phyloP scores from a whole-genome alignment of 2,888 invertebrate species.

The Pasiphila rectangulata region DNA sequence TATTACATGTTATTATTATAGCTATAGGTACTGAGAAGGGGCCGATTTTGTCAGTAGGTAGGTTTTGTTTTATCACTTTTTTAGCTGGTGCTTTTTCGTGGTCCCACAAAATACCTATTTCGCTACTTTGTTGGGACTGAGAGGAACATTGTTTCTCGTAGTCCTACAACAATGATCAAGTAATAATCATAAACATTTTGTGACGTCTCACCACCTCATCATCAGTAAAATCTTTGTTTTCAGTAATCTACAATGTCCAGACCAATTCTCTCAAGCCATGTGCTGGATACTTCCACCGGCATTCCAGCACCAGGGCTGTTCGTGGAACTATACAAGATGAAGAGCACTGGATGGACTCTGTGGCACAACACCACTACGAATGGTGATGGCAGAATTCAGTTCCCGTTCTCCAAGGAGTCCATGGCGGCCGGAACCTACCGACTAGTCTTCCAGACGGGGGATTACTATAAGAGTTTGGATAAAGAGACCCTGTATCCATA shows the following conservation, averaged over 20 bases:
- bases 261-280: conserved; percentile 86
- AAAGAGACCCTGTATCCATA: conserved; percentile 87
- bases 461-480: conserved; percentile 83
- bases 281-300: conserved; percentile 87
- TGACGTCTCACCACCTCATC: too few species aligned
- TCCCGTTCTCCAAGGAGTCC: conserved; percentile 81
- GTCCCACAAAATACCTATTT: too few species aligned
- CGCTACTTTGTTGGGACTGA: too few species aligned
- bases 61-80: too few species aligned
- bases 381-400: conserved; percentile 83
- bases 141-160: too few species aligned
- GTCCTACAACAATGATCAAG: too few species aligned
- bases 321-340: conserved; percentile 84
- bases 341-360: conserved; percentile 84
- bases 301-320: conserved; percentile 83
- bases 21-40: too few species aligned
- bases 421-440: conserved; percentile 87
- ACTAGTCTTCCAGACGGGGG: conserved; percentile 86
- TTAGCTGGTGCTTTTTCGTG: too few species aligned
- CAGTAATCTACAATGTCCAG: conserved; percentile 54
- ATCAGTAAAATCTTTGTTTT: too few species aligned
- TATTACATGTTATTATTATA: too few species aligned
- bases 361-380: conserved; percentile 84
- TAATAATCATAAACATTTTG: too few species aligned
- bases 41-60: too few species aligned